Conservation (phyloP, 2,888 invertebrate species). For the Trachelus iudaicus region DNA sequence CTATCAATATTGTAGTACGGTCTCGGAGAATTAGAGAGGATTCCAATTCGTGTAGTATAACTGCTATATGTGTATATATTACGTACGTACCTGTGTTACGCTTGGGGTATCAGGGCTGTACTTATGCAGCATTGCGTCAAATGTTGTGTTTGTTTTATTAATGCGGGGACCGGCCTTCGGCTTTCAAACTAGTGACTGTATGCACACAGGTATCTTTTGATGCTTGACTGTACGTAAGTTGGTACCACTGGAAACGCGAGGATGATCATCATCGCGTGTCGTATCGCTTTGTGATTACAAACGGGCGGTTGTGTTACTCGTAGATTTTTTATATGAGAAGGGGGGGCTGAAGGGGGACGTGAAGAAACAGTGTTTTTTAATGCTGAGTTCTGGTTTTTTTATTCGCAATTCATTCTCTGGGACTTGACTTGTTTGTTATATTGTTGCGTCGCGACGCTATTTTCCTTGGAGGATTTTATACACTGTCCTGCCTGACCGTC, state of each 20-base stretch:
- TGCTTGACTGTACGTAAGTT: not conserved
- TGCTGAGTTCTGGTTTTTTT: not conserved
- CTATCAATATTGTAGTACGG: slow-evolving; percentile 10
- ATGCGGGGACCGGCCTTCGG: slow-evolving; percentile 58
- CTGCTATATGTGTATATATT: slow-evolving; percentile 8
- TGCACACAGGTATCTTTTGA: not conserved
- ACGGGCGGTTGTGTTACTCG: not conserved
- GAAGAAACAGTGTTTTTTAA: not conserved
- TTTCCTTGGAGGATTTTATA: slow-evolving; percentile 9
- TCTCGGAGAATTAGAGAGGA: not conserved
- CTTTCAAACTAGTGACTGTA: slow-evolving; percentile 10
- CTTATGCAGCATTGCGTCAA: slow-evolving; percentile 56
- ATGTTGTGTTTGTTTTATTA: slow-evolving; percentile 65
- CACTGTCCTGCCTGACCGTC: slow-evolving; percentile 6
- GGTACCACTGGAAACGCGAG: not conserved
- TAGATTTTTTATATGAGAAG: not conserved
- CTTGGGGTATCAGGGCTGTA: slow-evolving; percentile 12
- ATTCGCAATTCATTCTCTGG: not conserved
- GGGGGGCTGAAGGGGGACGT: not conserved
- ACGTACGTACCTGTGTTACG: not conserved
- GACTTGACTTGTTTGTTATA: not conserved
- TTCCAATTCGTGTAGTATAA: not conserved
- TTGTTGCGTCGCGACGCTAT: slow-evolving; percentile 10
- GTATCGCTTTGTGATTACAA: not conserved
- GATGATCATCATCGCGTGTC: not conserved